Conservation (phyloP, 2,888 invertebrate species). For the Eupithecia dodoneata region DNA sequence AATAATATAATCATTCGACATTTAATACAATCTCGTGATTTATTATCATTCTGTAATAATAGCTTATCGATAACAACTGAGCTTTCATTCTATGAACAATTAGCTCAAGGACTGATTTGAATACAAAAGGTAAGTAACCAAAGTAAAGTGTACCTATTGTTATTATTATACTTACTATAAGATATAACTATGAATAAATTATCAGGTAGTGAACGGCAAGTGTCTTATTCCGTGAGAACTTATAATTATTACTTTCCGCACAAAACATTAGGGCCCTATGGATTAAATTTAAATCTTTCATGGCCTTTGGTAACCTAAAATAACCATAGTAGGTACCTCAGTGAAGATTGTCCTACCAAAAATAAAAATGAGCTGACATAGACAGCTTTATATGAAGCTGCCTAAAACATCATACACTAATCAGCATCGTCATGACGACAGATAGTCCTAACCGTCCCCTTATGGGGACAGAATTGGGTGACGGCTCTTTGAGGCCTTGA, state of each 20-base stretch:
- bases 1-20: neutral
- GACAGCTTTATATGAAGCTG: neutral
- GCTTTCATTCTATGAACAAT: constrained; percentile 61
- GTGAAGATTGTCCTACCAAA: too few species aligned
- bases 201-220: neutral
- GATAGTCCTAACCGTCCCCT: too few species aligned
- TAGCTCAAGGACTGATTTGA: constrained; percentile 62
- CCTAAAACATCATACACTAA: too few species aligned
- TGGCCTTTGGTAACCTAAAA: too few species aligned
- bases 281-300: too few species aligned
- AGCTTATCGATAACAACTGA: constrained; percentile 56
- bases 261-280: neutral
- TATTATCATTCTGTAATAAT: constrained; percentile 57
- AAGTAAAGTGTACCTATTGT: neutral
- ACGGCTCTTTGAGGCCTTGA: too few species aligned
- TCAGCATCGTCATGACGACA: too few species aligned
- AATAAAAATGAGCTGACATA: too few species aligned
- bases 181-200: neutral
- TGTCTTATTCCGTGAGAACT: neutral
- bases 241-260: neutral
- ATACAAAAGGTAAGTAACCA: constrained; percentile 4
- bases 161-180: neutral
- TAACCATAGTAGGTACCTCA: too few species aligned
- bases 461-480: too few species aligned
- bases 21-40: constrained; percentile 52